Percentiles rank a stretch among this genome's conserved stretches.
phyloP scores from a whole-genome alignment of 2,888 invertebrate species.

The Lamellibrachia columna region DNA sequence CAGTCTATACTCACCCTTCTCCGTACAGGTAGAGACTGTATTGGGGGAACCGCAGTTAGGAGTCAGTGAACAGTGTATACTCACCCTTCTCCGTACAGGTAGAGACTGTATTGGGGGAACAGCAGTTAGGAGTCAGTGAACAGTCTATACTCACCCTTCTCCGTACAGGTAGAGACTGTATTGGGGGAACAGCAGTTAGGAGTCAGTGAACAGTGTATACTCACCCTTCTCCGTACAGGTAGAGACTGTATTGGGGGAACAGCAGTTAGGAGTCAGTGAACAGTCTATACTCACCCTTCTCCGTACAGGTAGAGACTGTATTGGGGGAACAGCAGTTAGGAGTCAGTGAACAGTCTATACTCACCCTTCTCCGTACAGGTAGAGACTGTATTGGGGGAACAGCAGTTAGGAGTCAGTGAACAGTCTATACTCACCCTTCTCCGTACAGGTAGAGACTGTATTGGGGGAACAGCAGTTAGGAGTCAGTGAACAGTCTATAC shows the following conservation, averaged over 20 bases:
- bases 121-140: neutral
- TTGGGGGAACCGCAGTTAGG: slow-evolving; percentile 75
- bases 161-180: slow-evolving; percentile 90
- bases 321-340: slow-evolving; percentile 76
- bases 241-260: slow-evolving; percentile 85
- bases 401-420: neutral
- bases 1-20: slow-evolving; percentile 74
- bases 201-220: slow-evolving; percentile 30
- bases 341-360: slow-evolving; percentile 30
- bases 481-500: slow-evolving; percentile 30
- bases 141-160: slow-evolving; percentile 74
- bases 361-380: slow-evolving; percentile 89
- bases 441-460: slow-evolving; percentile 90
- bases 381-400: slow-evolving; percentile 85
- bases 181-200: slow-evolving; percentile 76
- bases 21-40: slow-evolving; percentile 90
- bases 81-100: slow-evolving; percentile 89
- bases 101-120: slow-evolving; percentile 85
- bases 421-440: slow-evolving; percentile 74
- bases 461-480: slow-evolving; percentile 76
- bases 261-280: neutral
- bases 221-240: slow-evolving; percentile 89
- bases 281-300: slow-evolving; percentile 74
- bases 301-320: slow-evolving; percentile 90
- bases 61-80: slow-evolving; percentile 30